Evolutionary conservation across 2,797 vertebrate species (phyloP).

Genomic region (Tapirus indicus): DNA sequence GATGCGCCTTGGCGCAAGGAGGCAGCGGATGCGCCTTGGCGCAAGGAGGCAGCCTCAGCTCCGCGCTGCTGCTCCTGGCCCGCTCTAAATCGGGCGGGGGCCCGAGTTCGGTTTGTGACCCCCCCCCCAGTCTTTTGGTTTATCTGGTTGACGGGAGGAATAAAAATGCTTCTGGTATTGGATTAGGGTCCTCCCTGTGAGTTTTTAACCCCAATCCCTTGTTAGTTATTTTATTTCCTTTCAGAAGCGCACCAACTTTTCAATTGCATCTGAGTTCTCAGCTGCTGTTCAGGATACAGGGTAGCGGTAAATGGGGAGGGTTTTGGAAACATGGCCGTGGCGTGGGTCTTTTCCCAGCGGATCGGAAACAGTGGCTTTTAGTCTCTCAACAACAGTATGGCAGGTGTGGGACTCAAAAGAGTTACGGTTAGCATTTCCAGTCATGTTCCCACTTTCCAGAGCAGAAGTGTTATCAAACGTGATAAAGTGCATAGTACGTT

Average conservation of each 20-base stretch:
- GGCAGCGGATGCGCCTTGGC: background rate
- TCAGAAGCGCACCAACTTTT: background rate
- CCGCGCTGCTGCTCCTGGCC: background rate
- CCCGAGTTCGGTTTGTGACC: background rate
- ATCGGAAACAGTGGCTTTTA: background rate
- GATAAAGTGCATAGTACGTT: background rate
- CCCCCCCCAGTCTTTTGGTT: background rate
- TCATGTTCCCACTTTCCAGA: background rate
- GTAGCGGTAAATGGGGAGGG: background rate
- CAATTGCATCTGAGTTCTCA: background rate
- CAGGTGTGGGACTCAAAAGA: background rate
- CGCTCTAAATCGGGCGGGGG: background rate
- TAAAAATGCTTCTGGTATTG: slow-evolving; percentile 28
- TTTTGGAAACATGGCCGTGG: background rate
- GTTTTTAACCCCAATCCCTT: background rate
- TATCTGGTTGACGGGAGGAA: background rate
- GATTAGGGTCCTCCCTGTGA: background rate
- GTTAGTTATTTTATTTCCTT: background rate
- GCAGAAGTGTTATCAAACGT: background rate
- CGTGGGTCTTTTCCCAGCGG: background rate
- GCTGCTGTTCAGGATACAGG: background rate
- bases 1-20: background rate
- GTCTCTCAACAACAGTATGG: background rate
- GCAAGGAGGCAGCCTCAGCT: background rate
- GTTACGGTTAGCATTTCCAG: background rate